Percentiles rank a stretch among this genome's conserved stretches.
Evolutionary conservation across 2,888 invertebrate genomes (phyloP).

Genomic region (Sinhomidia bicolor): DNA sequence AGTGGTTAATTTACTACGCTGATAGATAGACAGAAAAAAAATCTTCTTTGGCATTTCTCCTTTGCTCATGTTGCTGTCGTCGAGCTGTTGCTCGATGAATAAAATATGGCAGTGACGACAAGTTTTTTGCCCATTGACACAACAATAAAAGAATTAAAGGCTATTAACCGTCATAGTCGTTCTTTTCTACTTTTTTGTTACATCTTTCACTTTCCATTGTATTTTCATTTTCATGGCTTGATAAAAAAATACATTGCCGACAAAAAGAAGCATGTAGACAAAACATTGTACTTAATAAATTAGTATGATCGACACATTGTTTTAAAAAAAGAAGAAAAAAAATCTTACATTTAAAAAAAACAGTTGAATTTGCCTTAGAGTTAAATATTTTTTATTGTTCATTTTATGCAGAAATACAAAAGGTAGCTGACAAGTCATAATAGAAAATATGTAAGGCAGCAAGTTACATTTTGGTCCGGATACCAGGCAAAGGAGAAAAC

Average conservation of each 20-base stretch:
- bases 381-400: too few relatives aligned
- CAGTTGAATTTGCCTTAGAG: too few relatives aligned
- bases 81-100: conserved; percentile 1
- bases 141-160: background rate
- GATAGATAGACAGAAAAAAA: too few relatives aligned
- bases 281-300: too few relatives aligned
- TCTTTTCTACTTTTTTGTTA: background rate
- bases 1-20: background rate
- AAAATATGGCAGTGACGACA: background rate
- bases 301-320: too few relatives aligned
- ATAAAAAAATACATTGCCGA: background rate
- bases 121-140: conserved; percentile 35
- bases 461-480: too few relatives aligned
- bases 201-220: background rate
- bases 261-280: background rate
- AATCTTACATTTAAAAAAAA: too few relatives aligned
- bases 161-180: background rate
- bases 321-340: too few relatives aligned
- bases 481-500: background rate
- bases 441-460: too few relatives aligned
- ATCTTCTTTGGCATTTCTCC: background rate
- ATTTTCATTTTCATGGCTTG: background rate
- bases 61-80: background rate
- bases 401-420: too few relatives aligned
- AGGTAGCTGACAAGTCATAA: too few relatives aligned